Percentiles rank a stretch among this genome's conserved stretches.
Evolutionary conservation across 1,140 invertebrate species (phyloP).

Genomic region (Gerris buenoi): DNA sequence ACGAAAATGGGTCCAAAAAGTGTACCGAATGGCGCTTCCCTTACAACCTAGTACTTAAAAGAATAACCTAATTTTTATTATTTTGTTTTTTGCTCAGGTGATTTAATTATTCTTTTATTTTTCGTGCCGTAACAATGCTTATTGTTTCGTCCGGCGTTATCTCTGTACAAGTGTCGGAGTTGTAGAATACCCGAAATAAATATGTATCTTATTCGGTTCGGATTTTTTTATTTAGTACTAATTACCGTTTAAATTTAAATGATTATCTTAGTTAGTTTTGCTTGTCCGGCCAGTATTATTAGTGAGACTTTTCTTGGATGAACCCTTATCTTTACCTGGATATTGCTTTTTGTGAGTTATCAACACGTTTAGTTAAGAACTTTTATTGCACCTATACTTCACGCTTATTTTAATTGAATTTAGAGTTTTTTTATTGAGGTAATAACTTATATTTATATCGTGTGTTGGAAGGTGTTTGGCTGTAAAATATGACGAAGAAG

Average conservation of each 20-base stretch:
- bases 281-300: too few species aligned
- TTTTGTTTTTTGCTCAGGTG: background rate
- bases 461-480: constrained; percentile 1
- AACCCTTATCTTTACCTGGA: background rate
- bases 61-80: background rate
- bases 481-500: constrained; percentile 75
- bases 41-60: background rate
- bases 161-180: background rate
- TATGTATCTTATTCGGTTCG: background rate
- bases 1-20: background rate
- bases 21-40: background rate
- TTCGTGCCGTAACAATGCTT: background rate
- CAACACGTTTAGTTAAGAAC: background rate
- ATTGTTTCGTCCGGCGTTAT: background rate
- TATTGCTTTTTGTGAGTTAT: background rate
- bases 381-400: background rate
- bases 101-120: background rate
- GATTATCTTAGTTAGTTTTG: too few species aligned
- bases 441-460: too few species aligned
- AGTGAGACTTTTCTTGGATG: too few species aligned
- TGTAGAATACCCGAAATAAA: background rate
- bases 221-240: background rate
- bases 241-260: background rate
- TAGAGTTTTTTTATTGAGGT: too few species aligned
- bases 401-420: background rate